A percentile compares a stretch with the other conserved stretches of the same genome.
Evolutionary conservation across 2,797 vertebrate genomes (phyloP).

Genomic region (Glossophaga mutica): DNA sequence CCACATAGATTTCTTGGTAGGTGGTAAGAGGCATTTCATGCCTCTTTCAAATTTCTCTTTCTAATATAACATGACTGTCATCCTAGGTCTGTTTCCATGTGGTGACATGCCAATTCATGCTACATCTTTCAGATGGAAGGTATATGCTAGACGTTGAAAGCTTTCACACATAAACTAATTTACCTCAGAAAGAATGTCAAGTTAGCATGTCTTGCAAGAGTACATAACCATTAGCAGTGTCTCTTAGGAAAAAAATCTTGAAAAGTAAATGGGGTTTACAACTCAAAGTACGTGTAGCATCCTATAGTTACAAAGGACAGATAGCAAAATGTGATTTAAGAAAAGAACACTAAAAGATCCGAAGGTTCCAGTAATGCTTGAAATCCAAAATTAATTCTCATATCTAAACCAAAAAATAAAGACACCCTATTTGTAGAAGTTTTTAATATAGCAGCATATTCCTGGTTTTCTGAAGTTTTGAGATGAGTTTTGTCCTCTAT

Average conservation of each 20-base stretch:
- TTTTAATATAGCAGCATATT: background rate
- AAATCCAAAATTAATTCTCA: slow-evolving; percentile 2
- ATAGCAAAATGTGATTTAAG: background rate
- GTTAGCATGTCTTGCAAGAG: background rate
- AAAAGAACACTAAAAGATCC: background rate
- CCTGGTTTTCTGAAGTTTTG: background rate
- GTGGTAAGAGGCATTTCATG: background rate
- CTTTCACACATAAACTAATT: background rate
- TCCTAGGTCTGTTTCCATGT: background rate
- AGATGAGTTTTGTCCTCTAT: slow-evolving; percentile 17
- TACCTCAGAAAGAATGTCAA: background rate
- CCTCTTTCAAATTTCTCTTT: background rate
- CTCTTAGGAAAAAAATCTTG: background rate
- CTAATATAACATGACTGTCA: background rate
- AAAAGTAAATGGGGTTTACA: background rate
- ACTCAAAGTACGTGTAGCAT: background rate
- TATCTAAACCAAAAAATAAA: background rate
- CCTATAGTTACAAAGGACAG: background rate
- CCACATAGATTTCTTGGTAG: background rate
- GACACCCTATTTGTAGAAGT: background rate
- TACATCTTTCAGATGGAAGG: background rate
- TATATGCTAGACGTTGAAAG: background rate
- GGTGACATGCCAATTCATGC: background rate
- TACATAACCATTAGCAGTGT: background rate
- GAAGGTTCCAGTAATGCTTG: background rate